A percentile compares a stretch with the other conserved stretches of the same genome.
Evolutionary conservation across 2,113 vertebrate species (phyloP).

Genomic region (Theristicus caerulescens): DNA sequence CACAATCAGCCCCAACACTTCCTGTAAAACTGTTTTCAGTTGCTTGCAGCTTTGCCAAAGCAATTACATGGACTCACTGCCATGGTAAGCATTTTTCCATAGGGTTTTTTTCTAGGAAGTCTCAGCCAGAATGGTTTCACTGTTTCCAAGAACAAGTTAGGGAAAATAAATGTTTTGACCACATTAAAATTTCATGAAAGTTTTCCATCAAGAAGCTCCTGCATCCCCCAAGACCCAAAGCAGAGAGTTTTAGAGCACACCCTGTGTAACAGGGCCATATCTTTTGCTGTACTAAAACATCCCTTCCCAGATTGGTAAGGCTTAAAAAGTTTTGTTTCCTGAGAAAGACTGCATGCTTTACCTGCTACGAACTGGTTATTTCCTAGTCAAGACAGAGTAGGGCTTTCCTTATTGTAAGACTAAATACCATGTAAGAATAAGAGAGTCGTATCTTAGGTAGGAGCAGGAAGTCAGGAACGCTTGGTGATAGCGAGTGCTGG

Average conservation of each 20-base stretch:
- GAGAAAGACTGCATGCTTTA: background rate
- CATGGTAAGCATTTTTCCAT: background rate
- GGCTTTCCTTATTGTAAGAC: background rate
- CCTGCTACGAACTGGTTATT: background rate
- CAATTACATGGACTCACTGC: background rate
- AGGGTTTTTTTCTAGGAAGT: background rate
- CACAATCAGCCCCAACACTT: background rate
- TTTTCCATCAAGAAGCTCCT: background rate
- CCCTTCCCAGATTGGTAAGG: background rate
- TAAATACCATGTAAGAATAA: background rate
- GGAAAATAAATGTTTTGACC: background rate
- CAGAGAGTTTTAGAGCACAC: background rate
- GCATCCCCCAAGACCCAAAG: background rate
- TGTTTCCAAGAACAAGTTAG: background rate
- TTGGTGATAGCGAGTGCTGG: background rate
- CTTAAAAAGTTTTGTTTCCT: background rate
- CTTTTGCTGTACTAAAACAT: background rate
- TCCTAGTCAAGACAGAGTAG: background rate
- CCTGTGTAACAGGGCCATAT: background rate
- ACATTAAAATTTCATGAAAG: background rate
- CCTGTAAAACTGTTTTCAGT: background rate
- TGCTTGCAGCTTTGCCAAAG: background rate
- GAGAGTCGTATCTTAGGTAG: accelerated
- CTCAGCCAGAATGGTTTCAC: background rate
- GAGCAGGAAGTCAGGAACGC: background rate